A percentile compares a stretch with the other conserved stretches of the same genome.
Conservation (phyloP, 2,888 invertebrate genomes). For the Axea sp. region DNA sequence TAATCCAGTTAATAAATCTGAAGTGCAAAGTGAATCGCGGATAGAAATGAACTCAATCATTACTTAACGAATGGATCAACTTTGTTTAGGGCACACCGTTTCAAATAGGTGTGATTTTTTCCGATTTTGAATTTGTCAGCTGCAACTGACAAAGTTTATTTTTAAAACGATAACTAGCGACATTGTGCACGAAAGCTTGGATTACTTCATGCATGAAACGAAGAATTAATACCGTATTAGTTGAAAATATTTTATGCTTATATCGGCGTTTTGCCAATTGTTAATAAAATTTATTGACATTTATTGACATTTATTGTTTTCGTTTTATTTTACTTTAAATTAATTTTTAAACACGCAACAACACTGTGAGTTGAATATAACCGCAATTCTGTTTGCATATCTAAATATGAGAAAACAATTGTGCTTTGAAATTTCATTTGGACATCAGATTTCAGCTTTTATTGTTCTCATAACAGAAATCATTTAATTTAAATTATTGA, state of each 20-base stretch:
- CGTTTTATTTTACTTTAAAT: constrained; percentile 40
- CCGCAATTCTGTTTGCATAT: too few species aligned
- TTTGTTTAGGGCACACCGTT: constrained; percentile 27
- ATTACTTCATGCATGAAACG: constrained; percentile 37
- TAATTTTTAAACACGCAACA: constrained; percentile 17
- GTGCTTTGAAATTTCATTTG: too few species aligned
- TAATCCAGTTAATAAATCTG: constrained; percentile 29
- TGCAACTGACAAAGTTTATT: constrained; percentile 39
- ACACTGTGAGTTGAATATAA: constrained; percentile 2
- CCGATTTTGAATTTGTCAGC: constrained; percentile 13
- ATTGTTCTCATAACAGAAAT: too few species aligned
- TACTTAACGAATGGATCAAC: constrained; percentile 8
- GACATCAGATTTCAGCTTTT: too few species aligned
- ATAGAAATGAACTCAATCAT: constrained; percentile 19
- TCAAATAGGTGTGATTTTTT: constrained; percentile 21
- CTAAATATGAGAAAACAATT: too few species aligned
- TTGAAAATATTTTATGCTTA: constrained; percentile 42
- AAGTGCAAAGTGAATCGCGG: constrained; percentile 8
- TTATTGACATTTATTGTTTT: constrained; percentile 24
- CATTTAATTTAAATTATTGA: too few species aligned
- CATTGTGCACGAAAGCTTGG: constrained; percentile 31
- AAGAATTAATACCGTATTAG: constrained; percentile 52
- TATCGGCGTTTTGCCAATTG: constrained; percentile 25
- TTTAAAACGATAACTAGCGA: constrained; percentile 48
- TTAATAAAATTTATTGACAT: constrained; percentile 34